Evolutionary conservation across 2,113 vertebrate genomes (phyloP).

Genomic region (Macquaria australasica): DNA sequence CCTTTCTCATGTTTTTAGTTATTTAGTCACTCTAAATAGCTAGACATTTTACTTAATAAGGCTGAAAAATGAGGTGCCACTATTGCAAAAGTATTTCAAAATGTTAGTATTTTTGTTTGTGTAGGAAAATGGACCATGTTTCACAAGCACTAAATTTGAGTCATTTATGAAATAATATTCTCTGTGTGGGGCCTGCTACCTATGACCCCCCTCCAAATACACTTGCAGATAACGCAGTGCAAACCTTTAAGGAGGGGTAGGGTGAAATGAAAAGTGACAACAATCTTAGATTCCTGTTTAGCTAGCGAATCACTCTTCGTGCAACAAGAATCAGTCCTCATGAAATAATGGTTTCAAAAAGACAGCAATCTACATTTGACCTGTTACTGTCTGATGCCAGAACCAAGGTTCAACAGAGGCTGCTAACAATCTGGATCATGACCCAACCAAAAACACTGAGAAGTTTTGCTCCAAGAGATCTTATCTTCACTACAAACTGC

Average conservation of each 20-base stretch:
- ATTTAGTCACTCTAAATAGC: background rate
- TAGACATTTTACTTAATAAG: background rate
- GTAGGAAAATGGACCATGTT: background rate
- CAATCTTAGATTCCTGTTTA: background rate
- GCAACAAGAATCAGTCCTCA: background rate
- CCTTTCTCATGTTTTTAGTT: background rate
- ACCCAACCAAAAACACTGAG: background rate
- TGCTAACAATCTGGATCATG: background rate
- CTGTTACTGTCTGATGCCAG: background rate
- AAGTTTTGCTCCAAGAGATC: background rate
- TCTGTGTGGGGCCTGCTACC: background rate
- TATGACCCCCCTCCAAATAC: background rate
- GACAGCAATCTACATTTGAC: background rate
- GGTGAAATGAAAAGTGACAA: background rate
- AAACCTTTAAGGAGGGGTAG: background rate
- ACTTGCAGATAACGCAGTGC: background rate
- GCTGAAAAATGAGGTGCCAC: too few species aligned
- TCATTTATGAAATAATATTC: background rate
- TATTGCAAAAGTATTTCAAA: background rate
- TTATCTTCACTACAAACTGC: background rate
- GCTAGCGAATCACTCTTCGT: background rate
- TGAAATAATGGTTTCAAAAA: background rate
- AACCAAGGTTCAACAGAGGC: background rate
- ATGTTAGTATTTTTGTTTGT: too few species aligned
- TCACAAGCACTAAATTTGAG: background rate